A percentile compares a stretch with the other conserved stretches of the same genome.
These are phyloP conservation scores for Rhabdophis nuchalis DNA, from an alignment of 2,797 vertebrate species.

Conservation along the genomic window DNA sequence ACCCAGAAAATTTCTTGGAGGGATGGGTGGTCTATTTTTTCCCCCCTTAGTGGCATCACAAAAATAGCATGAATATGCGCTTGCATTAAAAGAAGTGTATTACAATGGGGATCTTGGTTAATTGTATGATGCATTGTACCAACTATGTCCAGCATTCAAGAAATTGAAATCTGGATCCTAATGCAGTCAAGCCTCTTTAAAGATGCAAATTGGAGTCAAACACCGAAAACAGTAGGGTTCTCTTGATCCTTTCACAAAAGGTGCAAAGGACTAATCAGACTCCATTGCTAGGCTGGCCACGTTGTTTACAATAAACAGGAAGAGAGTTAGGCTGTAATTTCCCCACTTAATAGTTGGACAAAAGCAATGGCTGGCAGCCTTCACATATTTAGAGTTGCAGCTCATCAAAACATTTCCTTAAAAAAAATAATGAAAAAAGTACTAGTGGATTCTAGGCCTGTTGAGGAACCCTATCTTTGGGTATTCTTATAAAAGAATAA, in stretches of 20 bases:
- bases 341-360: slow-evolving; percentile 42
- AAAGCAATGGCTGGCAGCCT: slow-evolving; percentile 60
- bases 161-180: slow-evolving; percentile 58
- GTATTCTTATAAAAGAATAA: neutral
- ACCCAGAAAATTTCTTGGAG: neutral
- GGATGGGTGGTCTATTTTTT: neutral
- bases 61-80: slow-evolving; percentile 34
- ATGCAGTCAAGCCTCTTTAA: slow-evolving; percentile 64
- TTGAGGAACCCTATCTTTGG: no score
- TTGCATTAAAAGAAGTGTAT: neutral
- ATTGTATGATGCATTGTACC: slow-evolving; percentile 26
- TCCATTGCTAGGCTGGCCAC: slow-evolving; percentile 50
- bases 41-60: slow-evolving; percentile 48
- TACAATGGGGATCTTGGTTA: neutral
- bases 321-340: slow-evolving; percentile 58
- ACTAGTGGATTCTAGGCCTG: neutral
- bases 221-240: slow-evolving; percentile 63
- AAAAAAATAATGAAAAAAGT: neutral
- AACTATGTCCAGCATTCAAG: slow-evolving; percentile 34
- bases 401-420: slow-evolving; percentile 38
- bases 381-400: slow-evolving; percentile 45
- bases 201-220: slow-evolving; percentile 63
- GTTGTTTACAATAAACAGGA: slow-evolving; percentile 66
- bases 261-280: slow-evolving; percentile 60
- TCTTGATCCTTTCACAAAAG: slow-evolving; percentile 68